Conservation (phyloP, 2,113 vertebrate genomes). For the Eulacestoma nigropectus region DNA sequence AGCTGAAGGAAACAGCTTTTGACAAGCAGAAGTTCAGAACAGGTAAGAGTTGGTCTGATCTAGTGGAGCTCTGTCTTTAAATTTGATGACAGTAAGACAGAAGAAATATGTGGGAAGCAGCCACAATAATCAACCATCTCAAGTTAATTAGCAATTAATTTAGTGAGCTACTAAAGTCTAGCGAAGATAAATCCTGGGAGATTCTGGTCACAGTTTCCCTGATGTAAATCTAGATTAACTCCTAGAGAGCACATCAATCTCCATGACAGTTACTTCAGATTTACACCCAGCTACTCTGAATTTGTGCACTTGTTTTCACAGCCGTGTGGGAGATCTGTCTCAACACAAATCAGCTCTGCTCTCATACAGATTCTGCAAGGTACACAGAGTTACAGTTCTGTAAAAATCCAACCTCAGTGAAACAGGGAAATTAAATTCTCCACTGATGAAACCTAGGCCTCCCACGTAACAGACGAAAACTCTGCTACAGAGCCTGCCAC, state of each 20-base stretch:
- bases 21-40: not conserved
- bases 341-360: conserved; percentile 51
- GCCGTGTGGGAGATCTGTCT: conserved; percentile 52
- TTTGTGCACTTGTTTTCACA: conserved; percentile 54
- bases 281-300: conserved; percentile 43
- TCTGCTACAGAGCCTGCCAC: not conserved
- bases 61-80: not conserved
- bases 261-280: conserved; percentile 37
- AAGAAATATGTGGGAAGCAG: conserved; percentile 36
- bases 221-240: conserved; percentile 44
- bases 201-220: conserved; percentile 35
- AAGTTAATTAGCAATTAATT: conserved; percentile 59
- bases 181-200: conserved; percentile 27
- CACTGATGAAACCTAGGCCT: not conserved
- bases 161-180: conserved; percentile 31
- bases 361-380: conserved; percentile 31
- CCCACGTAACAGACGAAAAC: not conserved
- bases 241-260: conserved; percentile 39
- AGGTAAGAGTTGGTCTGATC: not conserved
- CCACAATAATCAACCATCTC: conserved; percentile 18
- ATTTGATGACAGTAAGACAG: not conserved
- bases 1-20: not conserved
- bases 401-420: not conserved
- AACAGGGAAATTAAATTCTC: not conserved
- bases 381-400: conserved; percentile 27